phyloP scores from a whole-genome alignment of 2,113 vertebrate genomes.

The Mastomys coucha region DNA sequence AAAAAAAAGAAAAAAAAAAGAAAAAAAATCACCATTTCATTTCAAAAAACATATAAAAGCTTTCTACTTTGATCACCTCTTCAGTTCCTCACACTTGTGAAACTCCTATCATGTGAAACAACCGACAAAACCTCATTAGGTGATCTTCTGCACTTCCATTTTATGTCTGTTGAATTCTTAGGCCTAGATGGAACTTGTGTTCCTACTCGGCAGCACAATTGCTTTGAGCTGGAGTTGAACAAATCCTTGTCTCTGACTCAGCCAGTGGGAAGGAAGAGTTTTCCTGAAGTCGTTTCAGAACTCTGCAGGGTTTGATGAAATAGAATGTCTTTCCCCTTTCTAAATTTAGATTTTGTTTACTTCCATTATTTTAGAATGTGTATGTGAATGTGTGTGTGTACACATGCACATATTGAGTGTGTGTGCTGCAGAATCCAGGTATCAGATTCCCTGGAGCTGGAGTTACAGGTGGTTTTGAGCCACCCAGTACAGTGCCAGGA shows the following conservation, averaged over 20 bases:
- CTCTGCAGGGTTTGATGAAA: too few species aligned
- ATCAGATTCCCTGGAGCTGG: background rate
- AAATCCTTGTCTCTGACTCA: background rate
- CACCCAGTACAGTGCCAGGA: background rate
- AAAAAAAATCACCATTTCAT: background rate
- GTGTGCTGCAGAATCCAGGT: background rate
- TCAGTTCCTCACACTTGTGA: background rate
- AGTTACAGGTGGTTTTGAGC: background rate
- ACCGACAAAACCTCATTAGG: background rate
- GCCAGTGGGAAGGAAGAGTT: background rate
- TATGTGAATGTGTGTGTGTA: background rate
- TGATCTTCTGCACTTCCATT: background rate
- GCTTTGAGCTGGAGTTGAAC: background rate
- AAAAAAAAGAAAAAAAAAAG: too few species aligned
- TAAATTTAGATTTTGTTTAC: background rate
- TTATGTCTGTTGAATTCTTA: background rate
- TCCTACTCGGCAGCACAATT: background rate
- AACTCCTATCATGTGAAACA: too few species aligned
- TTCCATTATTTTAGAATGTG: background rate
- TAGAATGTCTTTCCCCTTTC: background rate
- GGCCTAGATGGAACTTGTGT: background rate
- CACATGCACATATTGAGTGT: background rate
- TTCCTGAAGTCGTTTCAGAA: background rate
- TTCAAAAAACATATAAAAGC: background rate
- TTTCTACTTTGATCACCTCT: background rate